phyloP scores from a whole-genome alignment of 2,888 invertebrate genomes.

The Lasioglossum leucozonium region DNA sequence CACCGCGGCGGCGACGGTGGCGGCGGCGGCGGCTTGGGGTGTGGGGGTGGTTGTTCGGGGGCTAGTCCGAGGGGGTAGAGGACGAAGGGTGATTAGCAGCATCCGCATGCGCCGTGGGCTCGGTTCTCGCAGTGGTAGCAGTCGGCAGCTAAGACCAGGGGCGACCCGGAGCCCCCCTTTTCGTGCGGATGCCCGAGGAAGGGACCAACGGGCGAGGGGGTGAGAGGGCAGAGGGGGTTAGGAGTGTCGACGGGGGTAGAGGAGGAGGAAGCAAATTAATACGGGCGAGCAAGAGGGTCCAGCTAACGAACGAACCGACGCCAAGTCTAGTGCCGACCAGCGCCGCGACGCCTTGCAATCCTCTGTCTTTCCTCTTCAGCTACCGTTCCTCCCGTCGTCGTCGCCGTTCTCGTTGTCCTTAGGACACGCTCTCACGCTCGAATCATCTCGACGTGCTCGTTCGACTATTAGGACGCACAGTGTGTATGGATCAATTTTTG shows the following conservation, averaged over 20 bases:
- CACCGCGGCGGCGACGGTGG: too few species aligned
- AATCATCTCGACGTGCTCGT: conserved; percentile 33
- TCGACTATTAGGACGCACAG: conserved; percentile 51
- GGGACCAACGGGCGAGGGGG: conserved; percentile 43
- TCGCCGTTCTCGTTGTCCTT: conserved; percentile 17
- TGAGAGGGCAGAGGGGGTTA: conserved; percentile 25
- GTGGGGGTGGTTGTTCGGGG: conserved; percentile 22
- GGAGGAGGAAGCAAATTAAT: conserved; percentile 83
- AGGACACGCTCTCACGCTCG: conserved; percentile 20
- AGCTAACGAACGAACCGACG: conserved; percentile 83
- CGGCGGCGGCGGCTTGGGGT: conserved; percentile 6
- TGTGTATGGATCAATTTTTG: conserved; percentile 57
- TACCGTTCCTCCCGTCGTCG: conserved; percentile 21
- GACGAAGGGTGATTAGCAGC: conserved; percentile 78
- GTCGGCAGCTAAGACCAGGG: conserved; percentile 77
- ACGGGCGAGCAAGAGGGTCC: conserved; percentile 82
- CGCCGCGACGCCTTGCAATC: conserved; percentile 76
- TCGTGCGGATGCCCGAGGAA: conserved; percentile 65
- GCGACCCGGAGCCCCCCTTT: conserved; percentile 76
- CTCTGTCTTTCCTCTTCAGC: conserved; percentile 57
- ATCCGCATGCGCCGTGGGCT: conserved; percentile 79
- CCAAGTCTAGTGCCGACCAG: conserved; percentile 83
- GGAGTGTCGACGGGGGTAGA: conserved; percentile 54
- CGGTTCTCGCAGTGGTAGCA: conserved; percentile 59
- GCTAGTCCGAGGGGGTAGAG: conserved; percentile 71